Evolutionary conservation across 2,888 invertebrate genomes (phyloP), one percentile per base, ranked within the genome.

Genomic region (Mantis religiosa): DNA sequence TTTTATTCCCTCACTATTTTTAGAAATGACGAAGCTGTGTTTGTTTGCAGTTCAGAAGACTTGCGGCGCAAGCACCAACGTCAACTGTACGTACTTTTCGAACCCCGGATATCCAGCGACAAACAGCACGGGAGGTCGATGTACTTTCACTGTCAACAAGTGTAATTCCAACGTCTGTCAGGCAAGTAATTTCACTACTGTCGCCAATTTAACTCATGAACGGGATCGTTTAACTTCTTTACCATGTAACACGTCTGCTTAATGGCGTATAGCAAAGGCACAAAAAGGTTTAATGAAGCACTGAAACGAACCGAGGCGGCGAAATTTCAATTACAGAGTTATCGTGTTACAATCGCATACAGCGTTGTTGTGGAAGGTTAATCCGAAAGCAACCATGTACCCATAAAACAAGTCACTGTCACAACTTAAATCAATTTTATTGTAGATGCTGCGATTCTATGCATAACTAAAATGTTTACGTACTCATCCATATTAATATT

Each of bases 11-110:
- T 15, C 0, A 1, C 27, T n/a, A 12, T 82, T 27, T 28, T 89
- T 84, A 7, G 6, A 12, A 84, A 7, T 28, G 4, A 34, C 34
- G 34, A 34, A 8, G 41, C 20, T 30, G 28, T 34, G 27, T 89
- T 89, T 86, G 89, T 90, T 93, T 92, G 41, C 92, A 98, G 98
- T 96, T 92, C 95, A 96, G 91, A 95, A 95, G 91, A 94, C 96
- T 0, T 98, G 98, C 91, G 97, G 97, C 3, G 93, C 94, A 0
- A 94, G 95, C 0, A 96, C 97, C 0, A 94, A 95, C 87, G 95
- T 95, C 87, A 98, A 98, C 92, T 97, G 97, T 91, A 97, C 98
- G 0, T 97, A 98, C 92, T 98, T 98, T 93, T 95, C 95, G 20
- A 98, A 97, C 92, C 96, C 96, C 0, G 95, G 95, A 3, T 97